Evolutionary conservation across 2,113 vertebrate genomes (phyloP).

Genomic region (Zapus hudsonius): DNA sequence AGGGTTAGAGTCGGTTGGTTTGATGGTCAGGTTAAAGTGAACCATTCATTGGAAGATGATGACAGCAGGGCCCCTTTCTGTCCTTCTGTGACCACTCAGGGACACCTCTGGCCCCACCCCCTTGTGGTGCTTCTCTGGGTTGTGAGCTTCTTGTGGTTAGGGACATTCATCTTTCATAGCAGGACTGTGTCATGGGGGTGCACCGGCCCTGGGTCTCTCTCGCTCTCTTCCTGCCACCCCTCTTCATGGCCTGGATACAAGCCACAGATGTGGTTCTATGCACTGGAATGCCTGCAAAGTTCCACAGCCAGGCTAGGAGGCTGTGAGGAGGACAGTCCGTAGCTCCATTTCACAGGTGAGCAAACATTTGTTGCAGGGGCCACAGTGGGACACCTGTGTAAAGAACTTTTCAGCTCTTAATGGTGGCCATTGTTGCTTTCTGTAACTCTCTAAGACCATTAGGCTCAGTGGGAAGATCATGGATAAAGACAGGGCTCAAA

Average conservation of each 20-base stretch:
- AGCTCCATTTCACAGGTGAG: background rate
- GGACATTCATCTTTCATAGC: background rate
- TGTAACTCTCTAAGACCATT: background rate
- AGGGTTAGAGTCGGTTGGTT: background rate
- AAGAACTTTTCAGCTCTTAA: background rate
- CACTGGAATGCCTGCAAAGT: background rate
- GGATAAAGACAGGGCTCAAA: background rate
- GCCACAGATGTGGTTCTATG: background rate
- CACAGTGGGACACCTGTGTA: background rate
- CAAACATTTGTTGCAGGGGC: background rate
- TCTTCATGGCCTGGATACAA: background rate
- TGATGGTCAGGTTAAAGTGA: background rate
- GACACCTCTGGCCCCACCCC: too few species aligned
- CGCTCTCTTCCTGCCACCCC: background rate
- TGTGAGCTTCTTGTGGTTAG: background rate
- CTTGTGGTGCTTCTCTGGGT: background rate
- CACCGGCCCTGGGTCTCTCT: fast-evolving
- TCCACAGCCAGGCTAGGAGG: background rate
- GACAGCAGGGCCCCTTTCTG: background rate
- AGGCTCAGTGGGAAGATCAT: background rate
- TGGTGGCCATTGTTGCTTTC: background rate
- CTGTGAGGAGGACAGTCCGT: background rate
- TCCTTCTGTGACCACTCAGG: background rate
- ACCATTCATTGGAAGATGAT: background rate
- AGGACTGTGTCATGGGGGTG: background rate